Evolutionary conservation across 2,797 vertebrate species (phyloP).

Genomic region (Alosa sapidissima): DNA sequence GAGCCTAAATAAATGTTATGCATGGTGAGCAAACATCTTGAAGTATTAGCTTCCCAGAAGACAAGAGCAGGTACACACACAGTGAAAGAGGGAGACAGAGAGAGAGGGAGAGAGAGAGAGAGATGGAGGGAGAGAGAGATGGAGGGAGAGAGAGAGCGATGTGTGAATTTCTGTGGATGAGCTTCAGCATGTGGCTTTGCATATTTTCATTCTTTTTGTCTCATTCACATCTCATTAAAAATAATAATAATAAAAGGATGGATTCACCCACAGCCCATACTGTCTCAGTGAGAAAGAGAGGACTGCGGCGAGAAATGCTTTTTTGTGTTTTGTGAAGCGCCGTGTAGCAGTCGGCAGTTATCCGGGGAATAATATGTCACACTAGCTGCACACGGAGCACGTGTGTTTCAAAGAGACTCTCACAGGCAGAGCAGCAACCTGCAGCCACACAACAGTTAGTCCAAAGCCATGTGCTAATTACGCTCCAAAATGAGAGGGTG

Average conservation of each 20-base stretch:
- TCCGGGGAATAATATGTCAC: slow-evolving; percentile 11
- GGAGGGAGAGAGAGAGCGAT: background rate
- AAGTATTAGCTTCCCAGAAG: slow-evolving; percentile 2
- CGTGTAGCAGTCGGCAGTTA: background rate
- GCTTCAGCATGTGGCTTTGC: background rate
- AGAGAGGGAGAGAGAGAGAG: background rate
- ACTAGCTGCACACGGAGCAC: background rate
- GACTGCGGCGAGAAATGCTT: background rate
- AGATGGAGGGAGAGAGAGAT: background rate
- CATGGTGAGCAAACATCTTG: background rate
- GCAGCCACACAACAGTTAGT: slow-evolving; percentile 19
- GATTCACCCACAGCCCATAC: background rate
- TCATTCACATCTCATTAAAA: slow-evolving; percentile 10
- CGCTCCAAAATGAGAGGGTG: background rate
- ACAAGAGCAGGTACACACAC: background rate
- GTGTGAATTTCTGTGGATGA: slow-evolving; percentile 5
- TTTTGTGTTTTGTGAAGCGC: slow-evolving; percentile 8
- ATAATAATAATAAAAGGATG: background rate
- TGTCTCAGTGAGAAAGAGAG: background rate
- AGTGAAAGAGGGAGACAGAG: slow-evolving; percentile 2
- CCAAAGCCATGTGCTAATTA: slow-evolving; percentile 8
- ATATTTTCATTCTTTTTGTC: background rate
- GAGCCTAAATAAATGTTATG: slow-evolving; percentile 24
- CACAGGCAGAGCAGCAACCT: slow-evolving; percentile 1
- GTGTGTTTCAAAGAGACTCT: slow-evolving; percentile 7